Percentiles rank a stretch among this genome's conserved stretches.
Evolutionary conservation across 2,797 vertebrate species (phyloP).

Genomic region (Clamator glandarius): DNA sequence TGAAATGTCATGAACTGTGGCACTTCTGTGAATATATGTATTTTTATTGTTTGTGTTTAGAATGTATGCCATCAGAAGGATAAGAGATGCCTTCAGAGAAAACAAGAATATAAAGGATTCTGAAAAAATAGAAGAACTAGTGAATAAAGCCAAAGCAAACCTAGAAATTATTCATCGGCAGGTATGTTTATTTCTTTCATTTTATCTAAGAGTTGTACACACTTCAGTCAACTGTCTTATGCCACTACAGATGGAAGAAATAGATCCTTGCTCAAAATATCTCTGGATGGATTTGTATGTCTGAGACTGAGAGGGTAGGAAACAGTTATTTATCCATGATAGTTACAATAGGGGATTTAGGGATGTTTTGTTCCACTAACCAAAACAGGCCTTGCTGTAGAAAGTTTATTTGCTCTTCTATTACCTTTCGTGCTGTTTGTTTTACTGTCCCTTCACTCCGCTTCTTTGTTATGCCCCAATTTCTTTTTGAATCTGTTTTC

Average conservation of each 20-base stretch:
- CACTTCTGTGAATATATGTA: not conserved
- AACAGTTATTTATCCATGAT: not conserved
- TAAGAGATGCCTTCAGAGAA: constrained; percentile 93
- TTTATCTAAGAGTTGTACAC: not conserved
- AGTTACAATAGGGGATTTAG: not conserved
- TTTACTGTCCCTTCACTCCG: not conserved
- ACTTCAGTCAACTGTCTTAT: not conserved
- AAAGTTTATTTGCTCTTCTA: not conserved
- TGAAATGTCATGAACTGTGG: not conserved
- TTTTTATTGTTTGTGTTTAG: constrained; percentile 73
- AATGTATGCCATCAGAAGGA: constrained; percentile 88
- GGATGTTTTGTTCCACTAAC: not conserved
- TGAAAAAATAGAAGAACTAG: constrained; percentile 79
- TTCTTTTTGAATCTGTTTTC: not conserved
- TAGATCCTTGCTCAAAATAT: not conserved
- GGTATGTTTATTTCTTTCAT: constrained; percentile 76
- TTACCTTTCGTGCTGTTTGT: not conserved
- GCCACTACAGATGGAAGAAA: not conserved
- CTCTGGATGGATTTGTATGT: not conserved
- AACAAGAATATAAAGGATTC: constrained; percentile 85
- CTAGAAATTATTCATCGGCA: constrained; percentile 89
- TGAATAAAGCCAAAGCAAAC: constrained; percentile 83
- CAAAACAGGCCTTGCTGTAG: not conserved
- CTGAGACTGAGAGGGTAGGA: not conserved
- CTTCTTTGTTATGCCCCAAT: not conserved